A percentile compares a stretch with the other conserved stretches of the same genome.
phyloP scores from a whole-genome alignment of 2,113 vertebrate species.

The Parus major region DNA sequence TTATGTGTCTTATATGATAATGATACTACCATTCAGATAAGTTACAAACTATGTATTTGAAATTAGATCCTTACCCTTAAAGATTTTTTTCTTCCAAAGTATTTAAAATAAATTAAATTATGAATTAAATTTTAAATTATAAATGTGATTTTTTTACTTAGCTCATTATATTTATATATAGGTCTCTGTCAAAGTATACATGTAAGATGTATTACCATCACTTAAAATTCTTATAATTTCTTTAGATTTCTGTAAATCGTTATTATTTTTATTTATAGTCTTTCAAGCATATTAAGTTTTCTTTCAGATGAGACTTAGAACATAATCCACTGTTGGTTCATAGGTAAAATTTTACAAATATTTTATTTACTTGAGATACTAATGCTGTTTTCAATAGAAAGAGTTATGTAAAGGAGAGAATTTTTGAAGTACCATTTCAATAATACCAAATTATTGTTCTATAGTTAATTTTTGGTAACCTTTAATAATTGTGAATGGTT shows the following conservation, averaged over 20 bases:
- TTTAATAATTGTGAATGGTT: background rate
- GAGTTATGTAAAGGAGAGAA: background rate
- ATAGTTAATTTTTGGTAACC: background rate
- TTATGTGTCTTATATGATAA: background rate
- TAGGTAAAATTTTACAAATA: background rate
- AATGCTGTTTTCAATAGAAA: background rate
- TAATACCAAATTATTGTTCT: background rate
- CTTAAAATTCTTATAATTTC: background rate
- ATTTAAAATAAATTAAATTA: background rate
- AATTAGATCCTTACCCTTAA: constrained; percentile 6
- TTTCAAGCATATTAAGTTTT: constrained; percentile 8
- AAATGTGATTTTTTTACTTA: background rate
- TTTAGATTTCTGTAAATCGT: background rate
- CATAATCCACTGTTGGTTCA: background rate
- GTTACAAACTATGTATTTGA: background rate
- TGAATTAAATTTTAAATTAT: background rate
- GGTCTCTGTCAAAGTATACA: background rate
- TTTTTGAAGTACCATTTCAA: background rate
- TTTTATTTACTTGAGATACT: background rate
- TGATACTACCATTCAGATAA: background rate
- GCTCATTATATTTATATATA: background rate
- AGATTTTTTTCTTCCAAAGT: background rate
- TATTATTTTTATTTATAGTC: background rate
- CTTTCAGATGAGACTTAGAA: background rate
- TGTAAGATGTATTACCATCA: background rate